Conservation (phyloP, 2,797 vertebrate genomes). For the Pogonophryne albipinna region DNA sequence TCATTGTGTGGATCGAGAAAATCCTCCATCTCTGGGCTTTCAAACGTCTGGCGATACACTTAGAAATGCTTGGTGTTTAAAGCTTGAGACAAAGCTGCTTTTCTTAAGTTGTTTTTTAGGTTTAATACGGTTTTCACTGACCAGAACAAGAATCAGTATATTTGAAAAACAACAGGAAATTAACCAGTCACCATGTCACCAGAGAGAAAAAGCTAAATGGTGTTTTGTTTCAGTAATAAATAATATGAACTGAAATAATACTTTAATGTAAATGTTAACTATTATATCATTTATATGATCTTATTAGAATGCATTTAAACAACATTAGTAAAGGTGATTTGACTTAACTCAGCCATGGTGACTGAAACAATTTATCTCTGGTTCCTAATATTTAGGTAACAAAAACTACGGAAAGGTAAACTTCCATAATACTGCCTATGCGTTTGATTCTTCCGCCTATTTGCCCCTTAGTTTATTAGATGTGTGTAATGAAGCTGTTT, state of each 20-base stretch:
- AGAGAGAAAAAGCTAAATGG: background rate
- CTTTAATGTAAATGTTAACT: background rate
- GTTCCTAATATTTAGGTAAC: background rate
- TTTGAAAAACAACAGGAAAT: background rate
- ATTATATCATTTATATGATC: too few species aligned
- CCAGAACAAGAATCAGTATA: background rate
- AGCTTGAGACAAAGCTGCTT: slow-evolving; percentile 12
- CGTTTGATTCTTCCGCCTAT: slow-evolving; percentile 29
- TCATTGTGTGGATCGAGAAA: slow-evolving; percentile 25
- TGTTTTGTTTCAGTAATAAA: slow-evolving; percentile 2
- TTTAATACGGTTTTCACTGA: background rate
- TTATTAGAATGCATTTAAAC: slow-evolving; percentile 6
- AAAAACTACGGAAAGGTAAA: background rate
- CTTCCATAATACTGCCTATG: slow-evolving; percentile 16
- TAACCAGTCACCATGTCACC: background rate
- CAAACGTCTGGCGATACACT: slow-evolving; percentile 32
- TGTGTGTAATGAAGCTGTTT: slow-evolving; percentile 68
- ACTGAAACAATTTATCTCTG: slow-evolving; percentile 3
- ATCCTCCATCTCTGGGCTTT: slow-evolving; percentile 27
- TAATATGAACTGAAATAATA: background rate
- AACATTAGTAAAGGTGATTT: background rate
- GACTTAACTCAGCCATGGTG: background rate
- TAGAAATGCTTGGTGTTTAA: slow-evolving; percentile 19
- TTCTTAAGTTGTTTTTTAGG: slow-evolving; percentile 15
- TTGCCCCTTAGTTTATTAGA: slow-evolving; percentile 53